Percentiles rank a stretch among this genome's conserved stretches.
Conservation (phyloP, 1,140 invertebrate genomes). For the Heliothis virescens region DNA sequence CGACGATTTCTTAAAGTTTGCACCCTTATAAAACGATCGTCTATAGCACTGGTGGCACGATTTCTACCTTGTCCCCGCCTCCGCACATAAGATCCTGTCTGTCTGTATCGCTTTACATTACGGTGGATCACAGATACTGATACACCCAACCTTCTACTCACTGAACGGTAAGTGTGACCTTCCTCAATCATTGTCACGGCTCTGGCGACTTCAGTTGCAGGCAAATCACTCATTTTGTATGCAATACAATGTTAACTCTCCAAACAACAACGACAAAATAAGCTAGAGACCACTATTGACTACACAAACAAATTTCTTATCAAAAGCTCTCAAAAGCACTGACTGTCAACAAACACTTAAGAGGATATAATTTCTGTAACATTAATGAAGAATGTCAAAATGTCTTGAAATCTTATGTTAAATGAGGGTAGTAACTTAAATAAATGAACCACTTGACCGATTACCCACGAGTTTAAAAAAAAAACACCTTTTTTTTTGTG, state of each 20-base stretch:
- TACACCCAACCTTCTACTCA: conserved; percentile 8
- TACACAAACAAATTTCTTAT: no score
- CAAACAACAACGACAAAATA: no score
- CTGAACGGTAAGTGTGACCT: conserved; percentile 6
- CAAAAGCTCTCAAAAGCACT: no score
- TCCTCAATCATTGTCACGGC: conserved; percentile 9
- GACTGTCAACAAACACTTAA: no score
- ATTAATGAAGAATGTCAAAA: no score
- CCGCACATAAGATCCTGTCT: conserved; percentile 22
- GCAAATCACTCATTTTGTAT: conserved; percentile 15
- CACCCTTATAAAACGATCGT: conserved; percentile 41
- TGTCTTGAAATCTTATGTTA: no score
- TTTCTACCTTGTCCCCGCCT: conserved; percentile 32
- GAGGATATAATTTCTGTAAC: no score
- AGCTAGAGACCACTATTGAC: no score
- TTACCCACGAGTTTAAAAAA: no score
- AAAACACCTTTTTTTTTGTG: no score
- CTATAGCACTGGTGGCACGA: conserved; percentile 20
- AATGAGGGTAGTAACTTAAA: no score
- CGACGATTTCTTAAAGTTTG: conserved; percentile 44
- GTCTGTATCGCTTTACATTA: conserved; percentile 22
- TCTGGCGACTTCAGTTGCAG: conserved; percentile 11
- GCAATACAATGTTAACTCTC: conserved; percentile 14
- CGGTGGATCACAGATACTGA: conserved; percentile 7
- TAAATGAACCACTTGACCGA: no score